phyloP scores from a whole-genome alignment of 2,797 vertebrate genomes.

The Anniella stebbinsi region DNA sequence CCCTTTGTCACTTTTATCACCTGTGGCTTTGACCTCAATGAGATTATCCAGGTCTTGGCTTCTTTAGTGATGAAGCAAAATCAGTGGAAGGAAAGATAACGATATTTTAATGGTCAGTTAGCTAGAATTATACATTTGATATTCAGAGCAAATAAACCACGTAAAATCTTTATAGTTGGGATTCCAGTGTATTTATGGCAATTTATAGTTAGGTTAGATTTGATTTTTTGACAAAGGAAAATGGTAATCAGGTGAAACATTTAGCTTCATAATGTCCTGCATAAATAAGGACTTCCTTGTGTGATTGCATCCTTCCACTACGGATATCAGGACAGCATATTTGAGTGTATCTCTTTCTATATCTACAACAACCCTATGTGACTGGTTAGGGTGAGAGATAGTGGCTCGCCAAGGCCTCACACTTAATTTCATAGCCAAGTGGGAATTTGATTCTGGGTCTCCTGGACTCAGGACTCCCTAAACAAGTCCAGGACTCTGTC shows the following conservation, averaged over 20 bases:
- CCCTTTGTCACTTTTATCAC: conserved; percentile 24
- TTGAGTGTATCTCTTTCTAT: background rate
- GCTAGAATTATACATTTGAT: background rate
- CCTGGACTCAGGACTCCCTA: background rate
- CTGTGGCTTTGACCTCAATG: conserved; percentile 32
- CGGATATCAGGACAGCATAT: background rate
- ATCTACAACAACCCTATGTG: background rate
- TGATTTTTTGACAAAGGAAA: background rate
- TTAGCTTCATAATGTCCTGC: background rate
- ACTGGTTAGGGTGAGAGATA: background rate
- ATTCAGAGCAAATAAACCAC: conserved; percentile 27
- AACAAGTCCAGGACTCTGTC: background rate
- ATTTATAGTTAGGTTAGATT: background rate
- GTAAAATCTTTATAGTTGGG: background rate
- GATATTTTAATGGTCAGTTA: conserved; percentile 8
- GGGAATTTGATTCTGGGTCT: background rate
- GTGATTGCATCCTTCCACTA: background rate
- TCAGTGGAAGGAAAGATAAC: conserved; percentile 20
- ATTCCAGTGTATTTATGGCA: background rate
- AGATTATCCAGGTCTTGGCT: conserved; percentile 26
- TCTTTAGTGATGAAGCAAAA: conserved; percentile 58
- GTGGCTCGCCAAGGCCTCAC: background rate
- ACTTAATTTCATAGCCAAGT: background rate
- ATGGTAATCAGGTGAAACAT: background rate
- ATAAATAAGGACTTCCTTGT: background rate